Conservation (phyloP, 2,113 vertebrate species). For the Conger conger region DNA sequence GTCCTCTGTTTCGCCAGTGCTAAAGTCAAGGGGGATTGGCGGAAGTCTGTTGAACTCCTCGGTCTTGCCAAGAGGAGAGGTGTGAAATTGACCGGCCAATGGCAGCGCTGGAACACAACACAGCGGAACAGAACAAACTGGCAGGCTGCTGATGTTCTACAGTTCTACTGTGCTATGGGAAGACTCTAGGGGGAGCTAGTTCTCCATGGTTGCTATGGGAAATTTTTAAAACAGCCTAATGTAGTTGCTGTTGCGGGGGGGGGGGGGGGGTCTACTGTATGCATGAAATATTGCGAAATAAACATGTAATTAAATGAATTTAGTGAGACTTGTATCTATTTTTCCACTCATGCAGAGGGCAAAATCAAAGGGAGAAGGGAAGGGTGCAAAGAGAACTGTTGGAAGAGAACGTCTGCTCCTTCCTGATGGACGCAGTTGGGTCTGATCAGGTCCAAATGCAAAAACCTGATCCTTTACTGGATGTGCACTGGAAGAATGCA, state of each 20-base stretch:
- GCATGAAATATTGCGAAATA: constrained; percentile 2
- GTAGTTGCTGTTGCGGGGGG: background rate
- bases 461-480: too few relatives aligned
- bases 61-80: background rate
- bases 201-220: background rate
- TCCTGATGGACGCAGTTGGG: too few relatives aligned
- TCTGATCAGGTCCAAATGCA: too few relatives aligned
- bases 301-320: background rate
- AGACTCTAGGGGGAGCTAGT: background rate
- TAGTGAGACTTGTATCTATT: too few relatives aligned
- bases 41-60: background rate
- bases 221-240: background rate
- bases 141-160: background rate
- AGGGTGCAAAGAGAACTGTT: too few relatives aligned
- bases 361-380: too few relatives aligned
- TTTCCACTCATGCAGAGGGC: too few relatives aligned
- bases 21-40: background rate
- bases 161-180: background rate
- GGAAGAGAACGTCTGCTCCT: too few relatives aligned
- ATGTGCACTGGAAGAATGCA: too few relatives aligned
- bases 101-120: background rate
- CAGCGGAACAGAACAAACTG: background rate
- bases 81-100: background rate
- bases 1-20: background rate
- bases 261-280: background rate